Percentiles rank a stretch among this genome's conserved stretches.
These are phyloP conservation scores for Synergus japonicus DNA, from an alignment of 2,888 invertebrate genomes.

Conservation along the genomic window DNA sequence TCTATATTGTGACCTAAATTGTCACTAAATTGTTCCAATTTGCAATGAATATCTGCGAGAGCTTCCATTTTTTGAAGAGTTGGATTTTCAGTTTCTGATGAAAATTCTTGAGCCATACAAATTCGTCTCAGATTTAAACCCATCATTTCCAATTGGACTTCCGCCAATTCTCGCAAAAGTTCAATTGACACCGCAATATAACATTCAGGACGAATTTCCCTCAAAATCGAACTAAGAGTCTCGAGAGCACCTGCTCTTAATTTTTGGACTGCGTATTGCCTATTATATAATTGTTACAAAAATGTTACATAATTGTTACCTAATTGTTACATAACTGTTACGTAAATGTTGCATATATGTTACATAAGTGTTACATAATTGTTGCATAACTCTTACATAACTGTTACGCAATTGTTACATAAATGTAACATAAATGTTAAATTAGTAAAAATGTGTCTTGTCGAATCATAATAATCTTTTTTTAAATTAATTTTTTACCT, in stretches of 20 bases:
- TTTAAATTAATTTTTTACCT: constrained; percentile 48
- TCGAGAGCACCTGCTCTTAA: constrained; percentile 81
- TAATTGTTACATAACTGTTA: background rate
- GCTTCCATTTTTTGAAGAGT: constrained; percentile 54
- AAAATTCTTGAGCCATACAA: constrained; percentile 61
- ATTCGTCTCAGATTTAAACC: constrained; percentile 81
- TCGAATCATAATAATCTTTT: background rate
- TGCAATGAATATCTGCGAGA: constrained; percentile 52
- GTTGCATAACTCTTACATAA: background rate
- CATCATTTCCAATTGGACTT: constrained; percentile 83
- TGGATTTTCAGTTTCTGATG: constrained; percentile 45
- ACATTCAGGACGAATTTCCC: constrained; percentile 80
- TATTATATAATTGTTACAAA: constrained; percentile 34
- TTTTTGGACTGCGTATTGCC: constrained; percentile 81
- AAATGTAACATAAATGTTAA: background rate
- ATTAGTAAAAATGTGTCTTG: background rate
- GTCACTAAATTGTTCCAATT: constrained; percentile 55
- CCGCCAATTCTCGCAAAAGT: constrained; percentile 79
- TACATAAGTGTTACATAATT: background rate
- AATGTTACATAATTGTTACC: background rate
- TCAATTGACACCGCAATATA: constrained; percentile 77
- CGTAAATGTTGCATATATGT: background rate
- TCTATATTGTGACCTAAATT: constrained; percentile 12
- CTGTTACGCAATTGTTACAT: background rate
- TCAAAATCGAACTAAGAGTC: constrained; percentile 79